Evolutionary conservation across 64 coral and sea anemone species (phyloP), one percentile per base, ranked within the genome.

Genomic region (Montipora cactus): DNA sequence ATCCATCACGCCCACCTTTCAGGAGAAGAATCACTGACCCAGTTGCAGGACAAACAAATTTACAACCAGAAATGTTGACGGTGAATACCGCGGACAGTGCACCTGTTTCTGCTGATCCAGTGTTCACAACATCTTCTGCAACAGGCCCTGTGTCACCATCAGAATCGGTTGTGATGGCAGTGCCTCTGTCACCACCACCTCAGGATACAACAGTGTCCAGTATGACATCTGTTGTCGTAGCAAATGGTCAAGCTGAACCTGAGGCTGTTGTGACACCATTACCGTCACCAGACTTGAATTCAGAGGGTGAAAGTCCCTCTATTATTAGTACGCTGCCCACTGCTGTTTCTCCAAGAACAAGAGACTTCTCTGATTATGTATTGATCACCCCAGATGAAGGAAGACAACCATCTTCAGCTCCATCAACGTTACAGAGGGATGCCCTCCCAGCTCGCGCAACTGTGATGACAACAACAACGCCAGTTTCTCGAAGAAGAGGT

Each of bases 221-320:
- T 14, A 2, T 61, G 8, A 21, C 90, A 57, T 55, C 66, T 55
- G 53, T 92, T 23, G 83, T 95, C 76, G 90, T 92, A 37, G 89
- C 94, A 66, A 81, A 84, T 81, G 89, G 89, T 75, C 7, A 51
- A 19, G 68, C 72, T 47, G 79, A 83, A 57, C 47, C 92, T 4
- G 52, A 89, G 16, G 92, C 83, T 80, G 78, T 90, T 5, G 96
- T 98, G 49, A 98, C 96, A 49, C 89, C 92, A 19, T 45, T 98
- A 37, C 73, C 87, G 13, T 98, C 93, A 21, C 96, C 96, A 19
- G 82, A 89, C 20, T 49, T 79, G 18, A 8, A 68, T 23, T 79
- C 76, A 13, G 83, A 61, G 44, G 19, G 20, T 7, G 46, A 14
- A 13, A 79, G 14, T 47, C 3, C 67, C 8, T 22, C 47, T 11